Evolutionary conservation across 2,888 invertebrate genomes (phyloP).

Genomic region (Colostygia pectinataria): DNA sequence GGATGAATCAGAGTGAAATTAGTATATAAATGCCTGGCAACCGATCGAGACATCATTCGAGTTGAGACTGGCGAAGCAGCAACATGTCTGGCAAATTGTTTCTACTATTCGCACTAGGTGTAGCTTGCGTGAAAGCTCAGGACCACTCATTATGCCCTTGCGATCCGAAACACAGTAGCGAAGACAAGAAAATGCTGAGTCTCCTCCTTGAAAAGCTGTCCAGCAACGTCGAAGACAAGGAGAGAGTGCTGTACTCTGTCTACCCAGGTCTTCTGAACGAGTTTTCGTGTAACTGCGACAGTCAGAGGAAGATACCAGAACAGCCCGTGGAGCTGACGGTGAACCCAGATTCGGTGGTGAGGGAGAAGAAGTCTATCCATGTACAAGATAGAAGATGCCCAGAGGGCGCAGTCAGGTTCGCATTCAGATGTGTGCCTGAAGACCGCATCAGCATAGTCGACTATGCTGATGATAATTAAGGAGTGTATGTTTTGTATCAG

Average conservation of each 20-base stretch:
- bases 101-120: conserved; percentile 27
- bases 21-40: background rate
- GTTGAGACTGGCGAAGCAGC: conserved; percentile 10
- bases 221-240: conserved; percentile 12
- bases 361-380: conserved; percentile 7
- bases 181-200: conserved; percentile 23
- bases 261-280: conserved; percentile 41
- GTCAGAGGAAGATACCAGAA: conserved; percentile 34
- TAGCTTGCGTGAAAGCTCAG: conserved; percentile 17
- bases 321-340: background rate
- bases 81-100: conserved; percentile 42
- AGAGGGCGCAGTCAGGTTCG: background rate
- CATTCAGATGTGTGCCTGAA: background rate
- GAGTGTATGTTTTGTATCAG: too few species aligned
- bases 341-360: conserved; percentile 18
- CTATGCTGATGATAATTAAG: too few species aligned
- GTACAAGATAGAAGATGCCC: background rate
- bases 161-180: conserved; percentile 16
- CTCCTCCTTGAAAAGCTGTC: conserved; percentile 35
- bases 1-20: conserved; percentile 4
- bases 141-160: conserved; percentile 27
- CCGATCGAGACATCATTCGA: conserved; percentile 33
- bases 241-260: conserved; percentile 28
- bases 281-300: conserved; percentile 38
- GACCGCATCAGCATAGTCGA: too few species aligned